Conservation (phyloP, 2,888 invertebrate species). For the Sesia apiformis region DNA sequence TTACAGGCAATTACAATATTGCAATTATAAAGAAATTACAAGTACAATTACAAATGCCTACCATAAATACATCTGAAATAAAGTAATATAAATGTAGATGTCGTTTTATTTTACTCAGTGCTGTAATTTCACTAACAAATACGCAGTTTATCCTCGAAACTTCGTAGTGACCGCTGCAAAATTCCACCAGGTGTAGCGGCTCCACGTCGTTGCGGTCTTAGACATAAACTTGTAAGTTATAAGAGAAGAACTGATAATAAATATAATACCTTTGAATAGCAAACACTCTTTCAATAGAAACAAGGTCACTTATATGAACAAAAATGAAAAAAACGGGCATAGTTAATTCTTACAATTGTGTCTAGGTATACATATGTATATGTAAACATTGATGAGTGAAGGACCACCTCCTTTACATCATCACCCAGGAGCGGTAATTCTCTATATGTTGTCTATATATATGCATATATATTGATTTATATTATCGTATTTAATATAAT, state of each 20-base stretch:
- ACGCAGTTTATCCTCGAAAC: slow-evolving; percentile 22
- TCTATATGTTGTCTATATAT: no score
- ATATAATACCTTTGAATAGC: neutral
- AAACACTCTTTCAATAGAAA: no score
- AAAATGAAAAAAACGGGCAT: neutral
- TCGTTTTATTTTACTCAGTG: neutral
- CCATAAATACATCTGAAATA: no score
- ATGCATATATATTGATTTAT: no score
- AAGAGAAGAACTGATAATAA: slow-evolving; percentile 10
- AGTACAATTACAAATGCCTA: no score
- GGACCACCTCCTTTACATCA: no score
- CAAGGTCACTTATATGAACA: neutral
- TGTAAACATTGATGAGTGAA: no score
- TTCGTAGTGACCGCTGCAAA: slow-evolving; percentile 23
- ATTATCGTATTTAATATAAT: no score
- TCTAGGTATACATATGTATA: neutral
- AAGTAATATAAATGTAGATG: no score
- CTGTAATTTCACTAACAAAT: slow-evolving; percentile 15
- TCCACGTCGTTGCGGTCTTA: slow-evolving; percentile 18
- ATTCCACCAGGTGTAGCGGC: slow-evolving; percentile 30
- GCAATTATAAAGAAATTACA: no score
- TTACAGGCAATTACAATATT: no score
- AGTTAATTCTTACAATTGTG: neutral
- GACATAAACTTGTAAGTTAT: slow-evolving; percentile 10
- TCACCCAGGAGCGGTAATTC: no score